Conservation (phyloP, 2,797 vertebrate genomes). For the Sebastes alutus region DNA sequence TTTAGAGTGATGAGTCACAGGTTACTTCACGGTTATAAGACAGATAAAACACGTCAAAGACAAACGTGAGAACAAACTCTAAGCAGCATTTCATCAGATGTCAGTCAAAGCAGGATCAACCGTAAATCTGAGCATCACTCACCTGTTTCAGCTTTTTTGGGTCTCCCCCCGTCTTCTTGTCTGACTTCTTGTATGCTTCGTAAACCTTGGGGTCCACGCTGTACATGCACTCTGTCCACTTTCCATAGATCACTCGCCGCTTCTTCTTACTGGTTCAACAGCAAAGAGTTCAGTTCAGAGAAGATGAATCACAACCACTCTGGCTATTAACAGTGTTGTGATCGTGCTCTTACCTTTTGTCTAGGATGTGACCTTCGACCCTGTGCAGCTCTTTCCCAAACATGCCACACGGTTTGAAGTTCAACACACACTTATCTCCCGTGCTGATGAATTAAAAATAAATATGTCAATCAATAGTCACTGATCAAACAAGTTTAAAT, state of each 20-base stretch:
- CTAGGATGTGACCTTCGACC: constrained; percentile 95
- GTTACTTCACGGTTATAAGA: constrained; percentile 17
- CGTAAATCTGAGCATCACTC: not conserved
- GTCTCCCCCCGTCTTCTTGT: constrained; percentile 84
- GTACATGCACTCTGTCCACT: constrained; percentile 98
- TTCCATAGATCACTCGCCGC: constrained; percentile 91
- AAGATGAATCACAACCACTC: not conserved
- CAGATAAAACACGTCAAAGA: constrained; percentile 34
- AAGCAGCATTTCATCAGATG: constrained; percentile 3
- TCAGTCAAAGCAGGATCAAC: not conserved
- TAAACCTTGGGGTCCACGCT: constrained; percentile 87
- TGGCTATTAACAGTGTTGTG: too few species aligned
- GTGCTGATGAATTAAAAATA: constrained; percentile 81
- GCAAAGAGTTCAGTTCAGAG: not conserved
- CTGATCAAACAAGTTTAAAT: not conserved
- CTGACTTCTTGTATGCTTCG: constrained; percentile 88
- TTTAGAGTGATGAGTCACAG: constrained; percentile 54
- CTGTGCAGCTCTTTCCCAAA: constrained; percentile 97
- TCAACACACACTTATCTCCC: constrained; percentile 93
- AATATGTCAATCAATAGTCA: not conserved
- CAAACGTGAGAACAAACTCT: constrained; percentile 19
- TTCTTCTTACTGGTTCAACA: constrained; percentile 90
- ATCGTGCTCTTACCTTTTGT: constrained; percentile 87
- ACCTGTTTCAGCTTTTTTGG: constrained; percentile 86
- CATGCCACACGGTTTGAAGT: constrained; percentile 94